Evolutionary conservation across 2,113 vertebrate species (phyloP), one percentile per base, ranked within the genome.

Genomic region (Semnornis frantzii): DNA sequence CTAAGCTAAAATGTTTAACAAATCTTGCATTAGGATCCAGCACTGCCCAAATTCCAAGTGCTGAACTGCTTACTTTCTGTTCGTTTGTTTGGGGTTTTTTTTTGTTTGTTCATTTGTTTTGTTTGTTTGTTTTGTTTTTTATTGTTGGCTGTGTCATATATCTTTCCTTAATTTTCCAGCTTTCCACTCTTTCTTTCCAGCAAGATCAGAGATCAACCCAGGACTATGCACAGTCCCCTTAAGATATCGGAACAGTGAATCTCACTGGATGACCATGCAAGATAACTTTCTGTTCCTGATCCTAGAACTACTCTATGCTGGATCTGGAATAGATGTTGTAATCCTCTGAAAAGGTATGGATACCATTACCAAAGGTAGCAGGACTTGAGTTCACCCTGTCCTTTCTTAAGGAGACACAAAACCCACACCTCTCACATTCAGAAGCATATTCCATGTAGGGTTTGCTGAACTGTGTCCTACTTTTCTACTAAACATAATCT

Each of bases 1-100:
- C 64, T 92, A 96, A 94, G 92, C 91, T 90, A 93, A 83, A 71
- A 76, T 62, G 28, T 89, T 93, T 90, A 91, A 71, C 66, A 74
- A 5, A 77, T 82, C 52, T 78, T 81, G 33, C 39, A 91, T 42
- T n/a, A 59, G 25, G 30, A 86, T 82, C 37, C 59, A 69, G 15
- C 15, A 69, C 33, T 33, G 46, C 31, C 21, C 31, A 21, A 18
- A 69, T 15, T 69, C 31, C 46, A 33, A 50, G n/a, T 34, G n/a
- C 15, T 68, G 42, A 68, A 48, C 20, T 68, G 44, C 70, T 84
- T 87, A 57, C 34, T 90, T 17, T 44, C 15, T 44, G 15, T 44
- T 44, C 15, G 14, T 44, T 39, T 37, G 37, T 37, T 37, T 37
- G 37, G 37, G 37, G 37, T 39, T 39, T 39, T 39, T 39, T 39